Base-by-base conservation (phyloP, 2,113 vertebrate genomes). In the Limnothrissa miodon region DNA sequence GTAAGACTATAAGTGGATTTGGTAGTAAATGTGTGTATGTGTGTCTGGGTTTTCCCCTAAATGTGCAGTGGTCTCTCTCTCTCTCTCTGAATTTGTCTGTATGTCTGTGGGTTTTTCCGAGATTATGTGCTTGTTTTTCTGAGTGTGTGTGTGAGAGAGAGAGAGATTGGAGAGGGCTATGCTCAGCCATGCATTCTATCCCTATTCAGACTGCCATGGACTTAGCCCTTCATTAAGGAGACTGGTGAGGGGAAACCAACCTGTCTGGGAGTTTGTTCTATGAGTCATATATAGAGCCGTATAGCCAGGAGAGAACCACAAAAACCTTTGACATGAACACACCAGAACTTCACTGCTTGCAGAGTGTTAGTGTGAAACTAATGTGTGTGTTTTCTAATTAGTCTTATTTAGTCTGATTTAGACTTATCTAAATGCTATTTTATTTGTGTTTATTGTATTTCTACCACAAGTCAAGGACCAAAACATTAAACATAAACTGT, bases 181-280 rank as follows among this genome's bases (percentile, higher is more conserved):
- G 66, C 66, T 74, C 66, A 74, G 29, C 66, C 66, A 74, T 74
- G 66, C 66, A 74, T 74, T 74, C 36, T 39, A 74, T 29, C 25
- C 66, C 66, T 36, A 74, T 74, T 36, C 66, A 74, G 29, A 74
- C 25, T 33, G 66, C 11, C 10, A 36, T 39, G 66, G 33, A 74
- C 66, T 74, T 74, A 74, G 66, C 29, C 66, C 66, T 74, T 74
- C 66, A 33, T 74, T 74, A 74, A 36, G 25, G 3, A 74, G 66
- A 74, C 15, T 33, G 66, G 29, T 17, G 66, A 74, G 25, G 66
- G 66, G 29, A 74, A 13, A 29, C 66, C 17, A 13, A 29, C 66
- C 17, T 74, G 66, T 74, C 66, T 74, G 25, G 10, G 36, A 74
- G 33, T 33, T 15, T 74, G 9, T 17, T 11, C 13, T 33, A 13